Base-by-base conservation (phyloP, 2,113 vertebrate genomes). In the Isurus oxyrinchus region DNA sequence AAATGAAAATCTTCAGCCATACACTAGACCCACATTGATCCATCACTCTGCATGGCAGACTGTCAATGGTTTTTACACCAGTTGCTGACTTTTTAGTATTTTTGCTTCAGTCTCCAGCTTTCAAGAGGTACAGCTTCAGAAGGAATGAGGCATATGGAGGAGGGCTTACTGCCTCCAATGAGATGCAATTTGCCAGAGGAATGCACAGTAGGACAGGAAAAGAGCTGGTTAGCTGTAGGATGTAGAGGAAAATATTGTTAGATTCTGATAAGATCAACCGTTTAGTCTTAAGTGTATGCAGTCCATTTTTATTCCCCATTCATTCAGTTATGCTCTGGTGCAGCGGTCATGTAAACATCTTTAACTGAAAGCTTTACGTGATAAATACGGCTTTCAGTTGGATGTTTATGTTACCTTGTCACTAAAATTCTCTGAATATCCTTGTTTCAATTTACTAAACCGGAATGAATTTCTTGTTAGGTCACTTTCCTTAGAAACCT, bases 311-410 rank as follows among this genome's bases (percentile, higher is more conserved):
- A 11, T 40, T n/a, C 35, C 40, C 23, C 19, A 35, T 7, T 4
- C 61, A 63, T 94, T 35, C 63, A 55, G 23, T 31, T 95, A 53
- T 25, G 25, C 23, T 7, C 44, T 72, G 67, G 96, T 96, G 96
- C 81, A 90, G 63, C 63, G 96, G 96, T 96, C 81, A 88, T 96
- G 96, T 96, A 96, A 96, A 96, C 96, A 96, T 96, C 96, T 96
- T 91, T 95, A 96, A 96, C 96, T 96, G 96, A 91, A 96, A 96
- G 96, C 96, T 96, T 86, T 61, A 55, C n/a, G 25, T 72, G 57
- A 49, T 49, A 59, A 91, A 63, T 66, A 96, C 57, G 57, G 57
- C 96, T 96, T 96, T 96, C 96, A 96, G 96, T 96, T 88, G 35
- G 96, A 91, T 96, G 96, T 96, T 96, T 91, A 96, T 91, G 96